These are phyloP conservation scores for Formica selysi DNA, from an alignment of 1,140 invertebrate genomes.

Conservation along the genomic window DNA sequence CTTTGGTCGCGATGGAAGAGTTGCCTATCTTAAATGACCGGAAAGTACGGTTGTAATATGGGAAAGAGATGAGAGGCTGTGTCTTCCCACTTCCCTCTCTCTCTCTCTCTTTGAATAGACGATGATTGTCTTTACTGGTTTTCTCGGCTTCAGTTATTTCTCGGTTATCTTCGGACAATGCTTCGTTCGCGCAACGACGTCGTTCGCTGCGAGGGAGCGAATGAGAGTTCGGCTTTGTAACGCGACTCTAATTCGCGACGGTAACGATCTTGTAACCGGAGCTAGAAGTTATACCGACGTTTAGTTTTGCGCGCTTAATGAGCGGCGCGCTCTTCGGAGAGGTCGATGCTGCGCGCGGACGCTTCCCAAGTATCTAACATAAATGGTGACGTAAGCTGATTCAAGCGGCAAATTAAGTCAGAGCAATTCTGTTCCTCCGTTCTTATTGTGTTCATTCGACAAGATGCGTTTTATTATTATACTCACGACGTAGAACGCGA, in stretches of 20 bases:
- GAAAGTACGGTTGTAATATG: slow-evolving; percentile 11
- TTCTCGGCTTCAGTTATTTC: background rate
- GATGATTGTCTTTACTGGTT: background rate
- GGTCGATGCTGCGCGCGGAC: background rate
- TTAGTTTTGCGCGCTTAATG: slow-evolving; percentile 52
- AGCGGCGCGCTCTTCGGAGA: slow-evolving; percentile 31
- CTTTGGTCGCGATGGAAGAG: background rate
- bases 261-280: slow-evolving; percentile 49
- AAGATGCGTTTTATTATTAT: slow-evolving; percentile 6
- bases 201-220: background rate
- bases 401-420: slow-evolving; percentile 8
- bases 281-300: slow-evolving; percentile 43
- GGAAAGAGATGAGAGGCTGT: background rate
- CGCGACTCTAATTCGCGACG: slow-evolving; percentile 40
- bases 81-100: background rate
- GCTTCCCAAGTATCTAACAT: slow-evolving; percentile 12
- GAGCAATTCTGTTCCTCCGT: background rate
- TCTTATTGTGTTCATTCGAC: background rate
- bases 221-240: slow-evolving; percentile 37
- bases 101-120: slow-evolving; percentile 10
- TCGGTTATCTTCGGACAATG: background rate
- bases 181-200: slow-evolving; percentile 19
- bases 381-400: slow-evolving; percentile 30
- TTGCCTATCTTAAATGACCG: background rate
- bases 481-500: background rate